phyloP scores from a whole-genome alignment of 2,888 invertebrate genomes.

The Periphyllus acericola region DNA sequence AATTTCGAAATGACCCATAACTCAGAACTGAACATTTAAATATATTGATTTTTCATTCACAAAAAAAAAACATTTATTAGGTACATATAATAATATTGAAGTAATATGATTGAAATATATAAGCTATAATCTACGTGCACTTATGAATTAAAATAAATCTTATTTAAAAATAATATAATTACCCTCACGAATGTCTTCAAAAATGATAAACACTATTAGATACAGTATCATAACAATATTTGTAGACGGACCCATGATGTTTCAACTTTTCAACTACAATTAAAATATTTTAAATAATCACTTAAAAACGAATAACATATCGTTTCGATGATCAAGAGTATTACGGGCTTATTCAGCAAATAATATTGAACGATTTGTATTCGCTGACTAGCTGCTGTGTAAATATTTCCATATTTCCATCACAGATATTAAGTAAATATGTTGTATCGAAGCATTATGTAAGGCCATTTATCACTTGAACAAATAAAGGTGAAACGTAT shows the following conservation, averaged over 20 bases:
- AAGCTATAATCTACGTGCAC: too few species aligned
- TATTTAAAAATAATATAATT: neutral
- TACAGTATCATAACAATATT: neutral
- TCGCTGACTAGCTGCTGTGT: neutral
- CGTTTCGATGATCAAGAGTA: neutral
- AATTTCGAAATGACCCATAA: too few species aligned
- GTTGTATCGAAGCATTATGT: neutral
- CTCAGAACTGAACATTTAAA: too few species aligned
- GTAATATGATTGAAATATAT: too few species aligned
- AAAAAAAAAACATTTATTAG: too few species aligned
- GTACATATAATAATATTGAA: too few species aligned
- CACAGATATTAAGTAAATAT: neutral
- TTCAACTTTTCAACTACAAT: neutral
- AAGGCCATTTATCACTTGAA: neutral
- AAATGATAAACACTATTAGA: neutral
- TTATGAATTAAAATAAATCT: too few species aligned
- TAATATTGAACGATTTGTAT: neutral
- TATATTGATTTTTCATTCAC: too few species aligned
- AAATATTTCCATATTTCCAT: neutral
- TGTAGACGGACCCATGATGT: neutral
- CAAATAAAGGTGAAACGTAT: neutral
- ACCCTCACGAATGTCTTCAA: neutral
- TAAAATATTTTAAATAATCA: neutral
- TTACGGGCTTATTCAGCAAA: neutral
- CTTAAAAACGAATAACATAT: neutral